phyloP scores from a whole-genome alignment of 2,888 invertebrate species.

The Limnephilus lunatus region DNA sequence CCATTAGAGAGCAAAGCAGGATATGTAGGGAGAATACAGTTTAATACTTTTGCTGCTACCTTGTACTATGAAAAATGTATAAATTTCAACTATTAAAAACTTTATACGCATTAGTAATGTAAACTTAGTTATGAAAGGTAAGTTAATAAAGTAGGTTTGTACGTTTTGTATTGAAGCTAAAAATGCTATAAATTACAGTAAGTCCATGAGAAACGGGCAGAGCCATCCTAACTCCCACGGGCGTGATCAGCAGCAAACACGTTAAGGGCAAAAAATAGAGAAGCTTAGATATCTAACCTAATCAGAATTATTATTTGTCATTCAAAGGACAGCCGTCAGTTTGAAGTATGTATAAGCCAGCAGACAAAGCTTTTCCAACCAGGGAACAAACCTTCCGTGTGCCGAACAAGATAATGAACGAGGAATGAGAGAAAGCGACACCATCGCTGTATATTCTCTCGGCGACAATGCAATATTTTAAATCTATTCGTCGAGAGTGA shows the following conservation, averaged over 20 bases:
- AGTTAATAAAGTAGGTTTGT: neutral
- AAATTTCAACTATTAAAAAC: neutral
- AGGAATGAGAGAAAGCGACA: neutral
- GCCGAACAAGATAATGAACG: neutral
- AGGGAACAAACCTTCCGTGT: neutral
- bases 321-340: neutral
- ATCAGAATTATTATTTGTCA: neutral
- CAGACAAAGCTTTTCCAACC: neutral
- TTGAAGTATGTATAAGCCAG: neutral
- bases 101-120: neutral
- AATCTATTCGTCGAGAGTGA: slow-evolving; percentile 21
- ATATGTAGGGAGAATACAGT: neutral
- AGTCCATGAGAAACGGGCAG: neutral
- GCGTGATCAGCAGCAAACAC: neutral
- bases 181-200: neutral
- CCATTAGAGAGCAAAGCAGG: neutral
- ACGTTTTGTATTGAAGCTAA: neutral
- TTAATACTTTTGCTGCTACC: neutral
- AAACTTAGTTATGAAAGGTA: neutral
- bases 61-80: neutral
- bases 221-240: neutral
- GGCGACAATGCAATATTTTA: neutral
- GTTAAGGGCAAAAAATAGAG: neutral
- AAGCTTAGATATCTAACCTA: neutral
- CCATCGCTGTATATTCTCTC: neutral